Conservation (phyloP, 1,140 invertebrate species). For the Alviniconcha marisindica region DNA sequence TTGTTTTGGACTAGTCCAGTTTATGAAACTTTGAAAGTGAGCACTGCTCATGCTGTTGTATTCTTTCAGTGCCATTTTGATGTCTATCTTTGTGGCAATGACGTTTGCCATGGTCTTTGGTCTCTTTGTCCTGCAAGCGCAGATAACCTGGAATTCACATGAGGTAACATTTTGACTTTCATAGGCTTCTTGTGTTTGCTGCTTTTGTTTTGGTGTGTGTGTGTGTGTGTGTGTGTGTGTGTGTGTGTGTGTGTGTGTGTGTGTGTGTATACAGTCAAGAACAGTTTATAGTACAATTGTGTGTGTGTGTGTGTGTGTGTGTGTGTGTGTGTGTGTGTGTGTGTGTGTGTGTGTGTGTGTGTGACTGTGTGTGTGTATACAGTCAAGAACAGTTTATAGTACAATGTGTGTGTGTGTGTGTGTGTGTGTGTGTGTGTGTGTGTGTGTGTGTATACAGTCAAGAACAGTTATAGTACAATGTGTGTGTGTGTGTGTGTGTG, state of each 20-base stretch:
- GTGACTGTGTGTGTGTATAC: background rate
- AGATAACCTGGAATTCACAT: background rate
- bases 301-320: background rate
- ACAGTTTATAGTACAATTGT: too few relatives aligned
- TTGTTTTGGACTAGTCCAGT: too few relatives aligned
- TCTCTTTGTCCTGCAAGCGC: slow-evolving; percentile 7
- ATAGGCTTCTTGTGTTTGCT: too few relatives aligned
- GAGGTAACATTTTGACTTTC: background rate
- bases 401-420: too few relatives aligned
- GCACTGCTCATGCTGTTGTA: too few relatives aligned
- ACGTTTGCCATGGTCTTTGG: slow-evolving; percentile 24
- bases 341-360: background rate
- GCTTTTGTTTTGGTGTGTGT: background rate
- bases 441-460: too few relatives aligned
- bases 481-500: too few relatives aligned
- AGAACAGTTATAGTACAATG: too few relatives aligned
- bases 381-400: too few relatives aligned
- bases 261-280: too few relatives aligned
- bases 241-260: background rate
- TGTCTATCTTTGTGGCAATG: background rate
- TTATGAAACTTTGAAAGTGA: too few relatives aligned
- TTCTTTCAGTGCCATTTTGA: slow-evolving; percentile 11
- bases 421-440: too few relatives aligned
- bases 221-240: slow-evolving; percentile 28
- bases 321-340: background rate